These are phyloP conservation scores for Pagetopsis macropterus DNA, from an alignment of 2,797 vertebrate species.

Conservation along the genomic window DNA sequence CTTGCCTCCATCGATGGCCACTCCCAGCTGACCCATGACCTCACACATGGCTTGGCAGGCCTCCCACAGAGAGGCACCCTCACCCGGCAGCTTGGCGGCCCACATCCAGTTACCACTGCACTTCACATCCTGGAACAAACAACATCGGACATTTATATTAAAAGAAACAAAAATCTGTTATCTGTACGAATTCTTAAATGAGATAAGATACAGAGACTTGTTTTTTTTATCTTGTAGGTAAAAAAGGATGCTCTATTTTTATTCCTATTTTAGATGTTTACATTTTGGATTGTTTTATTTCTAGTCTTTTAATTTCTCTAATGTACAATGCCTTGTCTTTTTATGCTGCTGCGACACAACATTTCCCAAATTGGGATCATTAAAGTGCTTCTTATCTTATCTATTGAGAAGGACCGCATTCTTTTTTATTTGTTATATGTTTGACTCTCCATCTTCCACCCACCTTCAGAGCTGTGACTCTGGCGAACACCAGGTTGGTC, in stretches of 20 bases:
- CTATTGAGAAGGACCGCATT: neutral
- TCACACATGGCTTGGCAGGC: constrained; percentile 90
- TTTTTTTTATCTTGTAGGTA: neutral
- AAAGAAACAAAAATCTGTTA: neutral
- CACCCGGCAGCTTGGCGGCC: constrained; percentile 90
- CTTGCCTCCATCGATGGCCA: constrained; percentile 94
- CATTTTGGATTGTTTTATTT: too few species aligned
- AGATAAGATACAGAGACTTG: neutral
- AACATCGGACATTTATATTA: neutral
- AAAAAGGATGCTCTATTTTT: neutral
- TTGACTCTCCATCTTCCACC: constrained; percentile 8
- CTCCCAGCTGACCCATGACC: constrained; percentile 87
- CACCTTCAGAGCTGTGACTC: constrained; percentile 88
- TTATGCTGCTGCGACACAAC: too few species aligned
- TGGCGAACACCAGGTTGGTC: constrained; percentile 93
- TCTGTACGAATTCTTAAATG: neutral
- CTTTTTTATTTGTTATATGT: neutral
- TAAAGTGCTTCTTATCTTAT: too few species aligned
- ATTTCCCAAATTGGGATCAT: too few species aligned
- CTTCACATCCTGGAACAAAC: constrained; percentile 88
- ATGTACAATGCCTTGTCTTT: too few species aligned
- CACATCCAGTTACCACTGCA: constrained; percentile 99
- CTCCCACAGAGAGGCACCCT: constrained; percentile 87
- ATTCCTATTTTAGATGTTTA: too few species aligned
- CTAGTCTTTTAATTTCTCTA: too few species aligned